Conservation (phyloP, 2,888 invertebrate genomes). For the Eilema sororculum region DNA sequence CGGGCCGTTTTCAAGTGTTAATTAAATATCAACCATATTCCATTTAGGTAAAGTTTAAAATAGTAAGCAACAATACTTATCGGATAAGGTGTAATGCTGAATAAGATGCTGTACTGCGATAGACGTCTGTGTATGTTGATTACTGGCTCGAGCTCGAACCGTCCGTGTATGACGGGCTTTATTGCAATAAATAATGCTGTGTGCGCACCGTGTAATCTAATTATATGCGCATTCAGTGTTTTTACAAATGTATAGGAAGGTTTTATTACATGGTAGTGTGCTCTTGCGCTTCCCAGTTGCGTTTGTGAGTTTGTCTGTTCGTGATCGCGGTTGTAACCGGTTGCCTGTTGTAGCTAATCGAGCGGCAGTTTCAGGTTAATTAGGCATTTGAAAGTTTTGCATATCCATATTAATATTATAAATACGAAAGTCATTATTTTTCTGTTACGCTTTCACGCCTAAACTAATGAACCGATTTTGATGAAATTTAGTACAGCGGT, state of each 20-base stretch:
- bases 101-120: too few relatives aligned
- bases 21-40: too few relatives aligned
- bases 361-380: conserved; percentile 6
- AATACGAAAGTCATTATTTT: too few relatives aligned
- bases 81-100: too few relatives aligned
- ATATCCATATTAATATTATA: background rate
- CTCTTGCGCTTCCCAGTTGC: conserved; percentile 37
- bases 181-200: conserved; percentile 24
- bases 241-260: conserved; percentile 38
- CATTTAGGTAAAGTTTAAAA: too few relatives aligned
- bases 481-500: too few relatives aligned
- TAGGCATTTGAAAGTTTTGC: conserved; percentile 7
- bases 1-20: too few relatives aligned
- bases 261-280: conserved; percentile 44
- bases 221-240: conserved; percentile 49
- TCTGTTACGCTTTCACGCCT: too few relatives aligned
- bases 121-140: too few relatives aligned
- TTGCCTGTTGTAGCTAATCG: conserved; percentile 23
- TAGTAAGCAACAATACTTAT: too few relatives aligned
- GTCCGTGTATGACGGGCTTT: conserved; percentile 2
- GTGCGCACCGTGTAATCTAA: conserved; percentile 52
- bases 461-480: too few relatives aligned
- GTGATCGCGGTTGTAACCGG: conserved; percentile 31
- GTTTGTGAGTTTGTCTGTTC: conserved; percentile 14
- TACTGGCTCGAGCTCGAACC: too few relatives aligned